Evolutionary conservation across 2,113 vertebrate species (phyloP), one percentile per base, ranked within the genome.

Genomic region (Burhinus bistriatus): DNA sequence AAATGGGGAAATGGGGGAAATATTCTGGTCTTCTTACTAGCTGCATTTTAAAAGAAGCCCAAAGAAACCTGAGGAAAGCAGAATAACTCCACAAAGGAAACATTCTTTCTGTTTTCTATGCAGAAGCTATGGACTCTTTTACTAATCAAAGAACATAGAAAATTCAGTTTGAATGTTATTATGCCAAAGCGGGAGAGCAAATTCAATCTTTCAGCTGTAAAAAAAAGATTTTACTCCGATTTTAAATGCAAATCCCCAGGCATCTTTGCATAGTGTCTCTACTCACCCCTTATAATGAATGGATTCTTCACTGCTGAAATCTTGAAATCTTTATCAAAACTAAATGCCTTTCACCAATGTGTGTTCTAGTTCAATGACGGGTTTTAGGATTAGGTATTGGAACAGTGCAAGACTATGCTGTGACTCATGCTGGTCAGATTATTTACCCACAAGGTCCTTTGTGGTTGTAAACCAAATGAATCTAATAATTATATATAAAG

Each of bases 171-270:
- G 85, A 94, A 88, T 89, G 59, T 77, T 93, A 96, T 92, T 95
- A 94, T 86, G 62, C 27, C 79, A 93, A 93, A 96, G 75, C 57
- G 66, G 58, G 49, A 95, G 92, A 92, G 54, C 29, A 95, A 93
- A 95, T 93, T 96, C 88, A 92, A 95, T 95, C 82, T 86, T 93
- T 94, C 58, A 77, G 42, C 62, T 77, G 75, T 91, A 89, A 94
- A 97, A 95, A 95, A 81, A 52, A 93, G 78, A 86, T 86, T 95
- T 96, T 88, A 66, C 19, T 95, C 79, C 20, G 90, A 80, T 93
- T 96, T 95, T 94, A 92, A 95, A 96, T 96, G 93, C 62, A 96
- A 96, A 96, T 96, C 90, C 64, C 68, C 40, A 80, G 88, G 88
- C 88, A 94, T 66, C 90, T 95, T 96, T 92, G 64, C 88, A 92